Evolutionary conservation across 2,113 vertebrate species (phyloP).

Genomic region (Penelope pileata): DNA sequence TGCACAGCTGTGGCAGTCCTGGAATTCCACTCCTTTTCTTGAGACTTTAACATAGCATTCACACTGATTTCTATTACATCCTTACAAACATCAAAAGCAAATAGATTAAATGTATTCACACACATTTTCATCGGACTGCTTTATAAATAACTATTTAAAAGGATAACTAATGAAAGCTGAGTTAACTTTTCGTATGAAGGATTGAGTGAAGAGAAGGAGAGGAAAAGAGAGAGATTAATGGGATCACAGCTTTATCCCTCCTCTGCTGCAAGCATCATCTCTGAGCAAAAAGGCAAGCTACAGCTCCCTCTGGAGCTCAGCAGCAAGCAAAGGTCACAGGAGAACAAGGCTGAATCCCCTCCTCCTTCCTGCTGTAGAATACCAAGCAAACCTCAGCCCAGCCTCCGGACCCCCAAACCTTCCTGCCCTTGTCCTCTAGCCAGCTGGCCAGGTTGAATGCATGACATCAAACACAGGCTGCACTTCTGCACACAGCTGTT

Average conservation of each 20-base stretch:
- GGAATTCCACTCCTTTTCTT: neutral
- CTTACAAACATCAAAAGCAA: neutral
- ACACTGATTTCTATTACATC: neutral
- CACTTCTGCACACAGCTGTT: neutral
- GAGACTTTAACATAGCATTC: neutral
- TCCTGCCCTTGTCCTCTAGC: accelerated
- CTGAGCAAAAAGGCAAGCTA: slow-evolving; percentile 6
- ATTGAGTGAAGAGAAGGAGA: neutral
- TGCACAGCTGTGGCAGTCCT: neutral
- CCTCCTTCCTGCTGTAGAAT: neutral
- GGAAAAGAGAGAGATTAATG: neutral
- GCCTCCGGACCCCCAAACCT: accelerated
- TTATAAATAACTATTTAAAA: neutral
- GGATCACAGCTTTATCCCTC: neutral
- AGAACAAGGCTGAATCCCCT: neutral
- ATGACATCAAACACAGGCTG: accelerated
- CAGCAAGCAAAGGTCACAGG: neutral
- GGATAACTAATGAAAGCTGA: neutral
- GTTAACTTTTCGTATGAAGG: neutral
- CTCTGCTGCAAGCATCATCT: neutral
- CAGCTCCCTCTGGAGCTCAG: slow-evolving; percentile 66
- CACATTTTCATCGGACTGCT: neutral
- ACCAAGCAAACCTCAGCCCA: neutral
- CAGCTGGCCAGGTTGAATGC: neutral
- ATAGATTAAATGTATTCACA: neutral